Percentiles rank a stretch among this genome's conserved stretches.
Evolutionary conservation across 1,140 invertebrate genomes (phyloP).

Genomic region (Zophobas atratus): DNA sequence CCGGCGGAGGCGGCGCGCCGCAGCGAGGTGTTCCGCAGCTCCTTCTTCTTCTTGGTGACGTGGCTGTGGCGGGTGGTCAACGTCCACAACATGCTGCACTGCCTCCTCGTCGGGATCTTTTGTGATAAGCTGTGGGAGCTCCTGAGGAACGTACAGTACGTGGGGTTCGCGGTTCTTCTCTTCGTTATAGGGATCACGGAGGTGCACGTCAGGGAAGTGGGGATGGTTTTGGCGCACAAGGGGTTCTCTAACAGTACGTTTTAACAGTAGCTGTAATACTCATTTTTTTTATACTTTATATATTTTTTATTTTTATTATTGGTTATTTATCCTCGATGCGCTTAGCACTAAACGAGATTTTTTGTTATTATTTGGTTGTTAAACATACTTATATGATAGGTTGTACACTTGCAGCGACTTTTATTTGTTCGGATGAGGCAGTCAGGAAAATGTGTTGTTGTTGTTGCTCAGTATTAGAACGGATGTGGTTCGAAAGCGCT

Average conservation of each 20-base stretch:
- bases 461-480: too few species aligned
- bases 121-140: slow-evolving; percentile 85
- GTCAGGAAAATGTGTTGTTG: too few species aligned
- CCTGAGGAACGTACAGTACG: slow-evolving; percentile 76
- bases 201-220: slow-evolving; percentile 72
- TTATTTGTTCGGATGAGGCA: too few species aligned
- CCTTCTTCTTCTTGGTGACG: slow-evolving; percentile 81
- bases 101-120: slow-evolving; percentile 83
- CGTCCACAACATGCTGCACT: slow-evolving; percentile 84
- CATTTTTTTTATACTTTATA: background rate
- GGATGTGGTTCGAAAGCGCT: too few species aligned
- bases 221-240: slow-evolving; percentile 59
- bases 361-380: too few species aligned
- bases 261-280: slow-evolving; percentile 5
- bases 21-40: slow-evolving; percentile 74
- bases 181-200: slow-evolving; percentile 74
- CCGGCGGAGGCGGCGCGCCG: slow-evolving; percentile 70
- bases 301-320: background rate
- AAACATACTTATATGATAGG: too few species aligned
- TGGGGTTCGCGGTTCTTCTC: slow-evolving; percentile 73
- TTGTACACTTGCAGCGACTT: too few species aligned
- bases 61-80: slow-evolving; percentile 86
- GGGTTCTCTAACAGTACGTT: slow-evolving; percentile 21
- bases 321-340: too few species aligned
- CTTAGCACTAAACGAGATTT: too few species aligned